A percentile compares a stretch with the other conserved stretches of the same genome.
These are phyloP conservation scores for Sipha maydis DNA, from an alignment of 2,888 invertebrate genomes.

Conservation along the genomic window DNA sequence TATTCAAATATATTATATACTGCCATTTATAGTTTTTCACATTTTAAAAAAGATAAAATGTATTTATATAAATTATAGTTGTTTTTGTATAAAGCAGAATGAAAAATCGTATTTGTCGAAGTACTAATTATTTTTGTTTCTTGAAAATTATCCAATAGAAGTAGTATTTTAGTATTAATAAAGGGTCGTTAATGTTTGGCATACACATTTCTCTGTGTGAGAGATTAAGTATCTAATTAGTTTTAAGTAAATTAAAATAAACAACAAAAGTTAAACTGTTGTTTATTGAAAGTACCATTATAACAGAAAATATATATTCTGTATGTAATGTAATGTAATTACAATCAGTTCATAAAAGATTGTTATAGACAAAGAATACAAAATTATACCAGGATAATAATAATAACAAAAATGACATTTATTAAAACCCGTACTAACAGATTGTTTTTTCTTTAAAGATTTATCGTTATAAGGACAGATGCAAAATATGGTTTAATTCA, in stretches of 20 bases:
- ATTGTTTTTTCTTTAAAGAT: too few species aligned
- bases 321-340: background rate
- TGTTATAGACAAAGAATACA: too few species aligned
- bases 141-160: conserved; percentile 19
- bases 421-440: too few species aligned
- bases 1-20: background rate
- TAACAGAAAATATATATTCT: background rate
- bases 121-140: background rate
- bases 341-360: too few species aligned
- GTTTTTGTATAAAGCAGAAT: background rate
- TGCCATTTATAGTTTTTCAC: background rate
- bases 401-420: too few species aligned
- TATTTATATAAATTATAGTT: background rate
- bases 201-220: conserved; percentile 1
- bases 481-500: too few species aligned
- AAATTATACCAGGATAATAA: too few species aligned
- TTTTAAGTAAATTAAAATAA: background rate
- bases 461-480: too few species aligned
- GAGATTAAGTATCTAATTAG: conserved; percentile 9
- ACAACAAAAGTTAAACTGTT: background rate
- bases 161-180: conserved; percentile 3
- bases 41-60: background rate
- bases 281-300: background rate
- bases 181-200: conserved; percentile 4
- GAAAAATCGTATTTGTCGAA: background rate